phyloP scores from a whole-genome alignment of 2,113 vertebrate species.

The Cnemophilus loriae region DNA sequence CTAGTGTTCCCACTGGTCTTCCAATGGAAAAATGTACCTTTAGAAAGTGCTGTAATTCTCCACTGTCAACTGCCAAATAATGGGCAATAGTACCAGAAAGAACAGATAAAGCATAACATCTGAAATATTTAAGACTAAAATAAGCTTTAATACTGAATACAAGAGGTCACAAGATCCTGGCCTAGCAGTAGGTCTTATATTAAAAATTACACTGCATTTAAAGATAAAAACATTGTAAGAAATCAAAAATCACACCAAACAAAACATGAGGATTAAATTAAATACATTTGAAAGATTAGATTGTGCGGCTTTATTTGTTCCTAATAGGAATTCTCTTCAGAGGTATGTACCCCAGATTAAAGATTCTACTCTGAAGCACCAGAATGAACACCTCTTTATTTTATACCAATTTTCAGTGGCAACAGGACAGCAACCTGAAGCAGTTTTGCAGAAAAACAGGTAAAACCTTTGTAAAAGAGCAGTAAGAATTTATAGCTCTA shows the following conservation, averaged over 20 bases:
- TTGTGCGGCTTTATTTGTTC: background rate
- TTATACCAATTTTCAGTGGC: background rate
- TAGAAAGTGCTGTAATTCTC: background rate
- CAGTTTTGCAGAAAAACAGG: background rate
- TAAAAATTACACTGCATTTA: background rate
- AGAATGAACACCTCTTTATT: background rate
- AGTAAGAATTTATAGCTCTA: background rate
- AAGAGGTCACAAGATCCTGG: background rate
- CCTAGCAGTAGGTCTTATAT: background rate
- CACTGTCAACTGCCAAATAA: background rate
- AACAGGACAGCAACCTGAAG: background rate
- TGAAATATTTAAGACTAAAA: background rate
- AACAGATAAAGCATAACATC: background rate
- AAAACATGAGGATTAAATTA: background rate
- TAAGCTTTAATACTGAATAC: background rate
- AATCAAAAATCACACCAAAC: background rate
- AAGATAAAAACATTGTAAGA: background rate
- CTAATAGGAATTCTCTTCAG: background rate
- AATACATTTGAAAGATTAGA: background rate
- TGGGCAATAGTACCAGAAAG: background rate
- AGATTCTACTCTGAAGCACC: background rate
- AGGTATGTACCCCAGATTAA: background rate
- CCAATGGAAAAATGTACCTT: background rate
- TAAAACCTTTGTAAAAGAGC: background rate
- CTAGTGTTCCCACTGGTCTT: background rate